These are phyloP conservation scores for Chymomyza procnemis DNA, from an alignment of 2,888 invertebrate genomes.

Conservation along the genomic window DNA sequence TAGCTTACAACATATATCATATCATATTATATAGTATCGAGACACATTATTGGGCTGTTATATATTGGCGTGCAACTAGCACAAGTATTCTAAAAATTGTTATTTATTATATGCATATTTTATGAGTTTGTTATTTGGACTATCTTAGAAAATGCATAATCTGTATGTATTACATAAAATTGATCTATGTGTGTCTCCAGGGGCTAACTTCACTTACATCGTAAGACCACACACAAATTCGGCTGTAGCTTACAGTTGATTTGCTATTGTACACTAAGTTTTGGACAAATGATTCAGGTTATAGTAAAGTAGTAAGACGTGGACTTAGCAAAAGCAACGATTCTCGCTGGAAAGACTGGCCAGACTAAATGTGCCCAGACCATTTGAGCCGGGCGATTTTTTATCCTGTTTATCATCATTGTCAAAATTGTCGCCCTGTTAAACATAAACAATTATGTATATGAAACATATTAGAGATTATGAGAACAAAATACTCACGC, in stretches of 20 bases:
- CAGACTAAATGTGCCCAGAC: slow-evolving; percentile 77
- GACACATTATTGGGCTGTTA: background rate
- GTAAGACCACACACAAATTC: slow-evolving; percentile 33
- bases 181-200: slow-evolving; percentile 10
- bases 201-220: slow-evolving; percentile 40
- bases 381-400: slow-evolving; percentile 77
- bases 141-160: slow-evolving; percentile 69
- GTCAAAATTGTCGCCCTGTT: slow-evolving; percentile 79
- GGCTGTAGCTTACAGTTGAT: slow-evolving; percentile 24
- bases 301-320: background rate
- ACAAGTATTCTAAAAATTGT: slow-evolving; percentile 41
- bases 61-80: background rate
- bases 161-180: slow-evolving; percentile 54
- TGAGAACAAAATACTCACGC: slow-evolving; percentile 79
- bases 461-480: background rate
- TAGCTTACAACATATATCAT: background rate
- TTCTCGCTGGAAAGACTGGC: slow-evolving; percentile 77
- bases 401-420: slow-evolving; percentile 78
- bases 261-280: slow-evolving; percentile 1
- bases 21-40: slow-evolving; percentile 5
- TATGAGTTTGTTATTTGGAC: slow-evolving; percentile 65
- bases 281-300: slow-evolving; percentile 56
- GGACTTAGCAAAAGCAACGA: slow-evolving; percentile 78
- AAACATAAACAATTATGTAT: background rate
- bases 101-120: slow-evolving; percentile 25